Percentiles rank a stretch among this genome's conserved stretches.
Evolutionary conservation across 2,888 invertebrate species (phyloP).

Genomic region (Orthosia cruda): DNA sequence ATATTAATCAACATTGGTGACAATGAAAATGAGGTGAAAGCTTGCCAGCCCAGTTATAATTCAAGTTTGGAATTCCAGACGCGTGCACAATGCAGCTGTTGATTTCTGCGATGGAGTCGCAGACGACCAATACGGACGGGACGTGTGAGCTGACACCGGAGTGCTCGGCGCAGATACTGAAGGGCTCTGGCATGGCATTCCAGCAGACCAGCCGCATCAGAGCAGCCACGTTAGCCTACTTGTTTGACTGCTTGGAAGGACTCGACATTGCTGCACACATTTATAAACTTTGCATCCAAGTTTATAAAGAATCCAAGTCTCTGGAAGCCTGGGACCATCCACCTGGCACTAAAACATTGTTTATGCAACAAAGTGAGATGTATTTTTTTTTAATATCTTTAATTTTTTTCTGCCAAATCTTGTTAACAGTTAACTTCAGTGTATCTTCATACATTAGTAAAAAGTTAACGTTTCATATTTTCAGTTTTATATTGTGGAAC

Average conservation of each 20-base stretch:
- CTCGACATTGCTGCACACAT: slow-evolving; percentile 85
- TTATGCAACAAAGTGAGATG: slow-evolving; percentile 87
- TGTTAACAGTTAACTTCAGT: neutral
- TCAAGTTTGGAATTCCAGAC: slow-evolving; percentile 76
- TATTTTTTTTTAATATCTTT: neutral
- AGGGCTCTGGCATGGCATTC: slow-evolving; percentile 86
- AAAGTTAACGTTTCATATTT: slow-evolving; percentile 54
- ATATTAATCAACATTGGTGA: slow-evolving; percentile 55
- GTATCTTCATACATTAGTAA: neutral
- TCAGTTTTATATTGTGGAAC: slow-evolving; percentile 85
- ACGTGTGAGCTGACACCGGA: slow-evolving; percentile 85
- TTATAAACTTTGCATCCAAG: slow-evolving; percentile 88
- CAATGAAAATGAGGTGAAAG: slow-evolving; percentile 70
- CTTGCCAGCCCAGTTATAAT: slow-evolving; percentile 67
- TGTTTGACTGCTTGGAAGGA: slow-evolving; percentile 87
- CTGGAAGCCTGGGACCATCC: slow-evolving; percentile 89
- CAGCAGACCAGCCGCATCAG: slow-evolving; percentile 87
- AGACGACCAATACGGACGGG: slow-evolving; percentile 83
- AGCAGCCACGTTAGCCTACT: slow-evolving; percentile 80
- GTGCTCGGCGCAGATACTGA: slow-evolving; percentile 83
- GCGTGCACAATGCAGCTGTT: slow-evolving; percentile 89
- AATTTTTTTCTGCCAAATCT: neutral
- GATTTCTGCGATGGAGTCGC: slow-evolving; percentile 88
- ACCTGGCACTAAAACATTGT: slow-evolving; percentile 86
- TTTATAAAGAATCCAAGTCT: slow-evolving; percentile 88